These are phyloP conservation scores for Phalera bucephala DNA, from an alignment of 2,888 invertebrate genomes.

Conservation along the genomic window DNA sequence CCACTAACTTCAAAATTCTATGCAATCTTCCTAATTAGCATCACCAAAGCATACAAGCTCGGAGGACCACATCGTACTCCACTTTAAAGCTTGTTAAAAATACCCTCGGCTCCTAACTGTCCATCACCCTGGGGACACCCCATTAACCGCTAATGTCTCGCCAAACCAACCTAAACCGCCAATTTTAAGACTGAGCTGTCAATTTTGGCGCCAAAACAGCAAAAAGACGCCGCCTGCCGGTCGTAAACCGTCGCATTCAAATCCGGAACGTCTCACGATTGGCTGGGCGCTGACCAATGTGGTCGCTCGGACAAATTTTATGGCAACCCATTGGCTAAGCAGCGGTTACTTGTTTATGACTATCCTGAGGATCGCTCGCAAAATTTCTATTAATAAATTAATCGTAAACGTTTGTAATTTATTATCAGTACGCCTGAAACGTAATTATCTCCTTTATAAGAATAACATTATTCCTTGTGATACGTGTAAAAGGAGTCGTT, in stretches of 20 bases:
- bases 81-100: no score
- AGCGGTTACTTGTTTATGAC: slow-evolving; percentile 78
- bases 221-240: slow-evolving; percentile 70
- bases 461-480: slow-evolving; percentile 60
- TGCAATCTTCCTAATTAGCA: no score
- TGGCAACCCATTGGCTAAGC: slow-evolving; percentile 65
- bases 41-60: no score
- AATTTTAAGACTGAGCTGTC: slow-evolving; percentile 49
- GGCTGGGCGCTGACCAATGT: slow-evolving; percentile 69
- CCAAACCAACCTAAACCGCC: slow-evolving; percentile 38
- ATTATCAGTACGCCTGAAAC: slow-evolving; percentile 65
- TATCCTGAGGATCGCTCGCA: slow-evolving; percentile 75
- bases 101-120: no score
- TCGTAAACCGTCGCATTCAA: slow-evolving; percentile 81
- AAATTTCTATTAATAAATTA: slow-evolving; percentile 83
- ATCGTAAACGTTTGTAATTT: slow-evolving; percentile 76
- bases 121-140: slow-evolving; percentile 14
- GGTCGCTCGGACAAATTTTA: slow-evolving; percentile 69
- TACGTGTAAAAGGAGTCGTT: slow-evolving; percentile 22
- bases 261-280: slow-evolving; percentile 69
- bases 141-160: slow-evolving; percentile 2
- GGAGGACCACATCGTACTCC: no score
- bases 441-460: slow-evolving; percentile 79
- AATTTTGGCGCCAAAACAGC: slow-evolving; percentile 81
- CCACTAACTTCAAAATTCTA: no score